Evolutionary conservation across 2,888 invertebrate genomes (phyloP), one percentile per base, ranked within the genome.

Genomic region (Metopia argyrocephala): DNA sequence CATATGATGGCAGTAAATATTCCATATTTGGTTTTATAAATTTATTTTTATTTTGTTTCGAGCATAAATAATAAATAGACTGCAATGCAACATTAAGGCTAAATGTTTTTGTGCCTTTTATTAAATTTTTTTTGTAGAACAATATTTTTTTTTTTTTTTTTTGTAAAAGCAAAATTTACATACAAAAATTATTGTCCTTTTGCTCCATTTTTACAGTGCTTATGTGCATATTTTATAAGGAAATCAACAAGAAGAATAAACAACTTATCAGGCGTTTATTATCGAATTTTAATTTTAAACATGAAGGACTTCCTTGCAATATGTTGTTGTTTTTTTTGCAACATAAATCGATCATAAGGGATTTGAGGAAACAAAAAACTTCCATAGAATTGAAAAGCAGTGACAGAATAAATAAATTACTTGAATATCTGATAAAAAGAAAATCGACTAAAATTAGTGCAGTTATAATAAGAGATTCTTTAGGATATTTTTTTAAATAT

Each of bases 11-110:
- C n/a, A 21, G 7, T 4, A 23, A 12, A 64, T 23, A 45, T 18
- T 54, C 25, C 52, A 25, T 31, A 61, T 50, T 20, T 64, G 0
- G 23, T 20, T 54, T 45, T 62, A 45, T 2, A 21, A 21, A 6
- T 27, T 21, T 12, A 15, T 64, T 46, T 54, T 27, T 61, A 31
- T 71, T 38, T 12, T 3, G 38, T 38, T 15, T 2, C 2, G 12
- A 38, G 57, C 62, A 79, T 79, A 68, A 76, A 79, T 79, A 79
- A 79, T 71, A 79, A 79, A 79, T 79, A 76, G 75, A 76, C 79
- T 79, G 79, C 79, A 79, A 62, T 76, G 79, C 66, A 75, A 79
- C 65, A 79, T 75, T 75, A 66, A 71, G 75, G 66, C 70, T 46
- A 28, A 38, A 38, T 31, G 31, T 21, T 15, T 57, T 27, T 23